phyloP scores from a whole-genome alignment of 2,888 invertebrate species.

The Tuberolachnus salignus region DNA sequence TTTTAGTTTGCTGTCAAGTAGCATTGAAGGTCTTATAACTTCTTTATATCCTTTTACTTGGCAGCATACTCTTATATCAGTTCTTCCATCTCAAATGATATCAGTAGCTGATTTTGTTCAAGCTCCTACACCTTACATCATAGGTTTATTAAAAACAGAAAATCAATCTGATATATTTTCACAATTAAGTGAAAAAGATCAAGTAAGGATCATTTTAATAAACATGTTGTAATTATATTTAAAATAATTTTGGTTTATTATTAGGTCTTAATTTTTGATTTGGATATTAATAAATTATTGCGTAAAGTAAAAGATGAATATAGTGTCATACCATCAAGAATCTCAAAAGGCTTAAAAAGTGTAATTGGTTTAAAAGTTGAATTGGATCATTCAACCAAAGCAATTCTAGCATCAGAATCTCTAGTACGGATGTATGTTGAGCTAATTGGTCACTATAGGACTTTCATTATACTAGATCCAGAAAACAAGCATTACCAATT shows the following conservation, averaged over 20 bases:
- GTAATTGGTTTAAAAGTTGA: constrained; percentile 65
- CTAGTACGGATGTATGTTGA: constrained; percentile 80
- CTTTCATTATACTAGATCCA: constrained; percentile 64
- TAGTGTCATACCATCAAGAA: constrained; percentile 74
- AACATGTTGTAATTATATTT: not conserved
- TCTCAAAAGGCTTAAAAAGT: constrained; percentile 73
- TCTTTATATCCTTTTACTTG: constrained; percentile 82
- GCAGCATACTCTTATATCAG: constrained; percentile 82
- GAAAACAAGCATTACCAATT: constrained; percentile 61
- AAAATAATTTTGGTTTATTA: constrained; percentile 58
- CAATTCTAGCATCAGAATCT: constrained; percentile 77
- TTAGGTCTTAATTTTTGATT: constrained; percentile 77
- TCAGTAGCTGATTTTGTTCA: constrained; percentile 70
- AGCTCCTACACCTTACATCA: constrained; percentile 79
- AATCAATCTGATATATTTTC: constrained; percentile 56
- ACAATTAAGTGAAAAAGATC: constrained; percentile 64
- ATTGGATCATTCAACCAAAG: constrained; percentile 61
- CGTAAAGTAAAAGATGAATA: constrained; percentile 77
- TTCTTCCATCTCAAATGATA: constrained; percentile 67
- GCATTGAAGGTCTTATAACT: constrained; percentile 76
- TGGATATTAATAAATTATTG: constrained; percentile 71
- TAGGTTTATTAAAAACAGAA: constrained; percentile 70
- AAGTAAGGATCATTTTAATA: constrained; percentile 64
- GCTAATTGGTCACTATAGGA: constrained; percentile 73
- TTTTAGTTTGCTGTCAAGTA: constrained; percentile 73